These are phyloP conservation scores for Cavia aperea DNA, from an alignment of 2,113 vertebrate genomes.

Conservation along the genomic window DNA sequence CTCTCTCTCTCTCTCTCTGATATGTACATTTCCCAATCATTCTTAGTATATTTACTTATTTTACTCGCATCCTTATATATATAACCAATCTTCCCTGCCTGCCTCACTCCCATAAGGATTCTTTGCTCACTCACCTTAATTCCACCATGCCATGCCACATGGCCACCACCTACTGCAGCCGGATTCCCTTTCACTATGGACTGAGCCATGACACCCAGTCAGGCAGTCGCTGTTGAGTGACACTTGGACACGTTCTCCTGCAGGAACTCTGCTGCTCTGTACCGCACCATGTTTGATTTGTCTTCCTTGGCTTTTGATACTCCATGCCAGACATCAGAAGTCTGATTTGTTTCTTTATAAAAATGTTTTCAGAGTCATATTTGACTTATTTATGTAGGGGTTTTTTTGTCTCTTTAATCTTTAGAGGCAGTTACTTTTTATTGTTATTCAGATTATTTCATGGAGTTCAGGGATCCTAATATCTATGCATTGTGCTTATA, in stretches of 20 bases:
- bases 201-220: neutral
- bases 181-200: neutral
- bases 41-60: neutral
- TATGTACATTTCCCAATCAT: neutral
- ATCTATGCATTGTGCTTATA: neutral
- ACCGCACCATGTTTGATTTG: neutral
- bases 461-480: neutral
- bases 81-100: neutral
- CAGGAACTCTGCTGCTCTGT: rapidly evolving
- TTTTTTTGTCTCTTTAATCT: neutral
- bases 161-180: neutral
- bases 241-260: neutral
- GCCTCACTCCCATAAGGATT: neutral
- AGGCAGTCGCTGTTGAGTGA: neutral
- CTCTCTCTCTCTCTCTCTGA: no score
- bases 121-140: neutral
- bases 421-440: neutral
- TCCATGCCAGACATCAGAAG: neutral
- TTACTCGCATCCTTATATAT: neutral
- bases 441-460: neutral
- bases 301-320: neutral
- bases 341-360: neutral
- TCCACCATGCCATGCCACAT: neutral
- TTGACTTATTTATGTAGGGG: neutral
- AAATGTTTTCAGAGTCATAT: neutral